These are phyloP conservation scores for Euura saliciscinereae DNA, from an alignment of 1,140 invertebrate species.

Conservation along the genomic window DNA sequence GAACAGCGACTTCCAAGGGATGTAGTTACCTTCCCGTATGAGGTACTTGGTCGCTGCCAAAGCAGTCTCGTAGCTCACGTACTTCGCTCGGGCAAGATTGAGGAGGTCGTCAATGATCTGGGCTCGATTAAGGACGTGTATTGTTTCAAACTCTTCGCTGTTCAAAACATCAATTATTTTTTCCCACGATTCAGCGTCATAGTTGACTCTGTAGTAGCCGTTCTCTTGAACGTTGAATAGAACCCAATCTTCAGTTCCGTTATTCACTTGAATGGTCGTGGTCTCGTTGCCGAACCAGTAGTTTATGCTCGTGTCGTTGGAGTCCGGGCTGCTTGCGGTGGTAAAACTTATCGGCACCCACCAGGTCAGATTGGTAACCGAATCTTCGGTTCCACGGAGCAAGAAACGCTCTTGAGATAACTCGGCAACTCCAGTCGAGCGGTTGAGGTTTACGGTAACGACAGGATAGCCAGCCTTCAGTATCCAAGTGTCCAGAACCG, in stretches of 20 bases:
- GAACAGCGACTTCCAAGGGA: slow-evolving; percentile 70
- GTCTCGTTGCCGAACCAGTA: slow-evolving; percentile 49
- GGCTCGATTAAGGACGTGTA: slow-evolving; percentile 61
- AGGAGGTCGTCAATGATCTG: slow-evolving; percentile 77
- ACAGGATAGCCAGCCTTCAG: slow-evolving; percentile 65
- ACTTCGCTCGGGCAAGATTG: slow-evolving; percentile 53
- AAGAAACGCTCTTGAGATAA: slow-evolving; percentile 6
- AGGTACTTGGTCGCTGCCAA: slow-evolving; percentile 66
- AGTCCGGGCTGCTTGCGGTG: slow-evolving; percentile 43
- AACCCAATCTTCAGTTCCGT: slow-evolving; percentile 44
- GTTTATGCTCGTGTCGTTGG: slow-evolving; percentile 44
- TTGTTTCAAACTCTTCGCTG: slow-evolving; percentile 21
- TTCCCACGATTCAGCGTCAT: slow-evolving; percentile 57
- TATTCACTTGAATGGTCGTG: slow-evolving; percentile 26
- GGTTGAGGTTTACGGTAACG: slow-evolving; percentile 51
- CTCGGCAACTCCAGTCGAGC: slow-evolving; percentile 40
- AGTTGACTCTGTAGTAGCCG: slow-evolving; percentile 61
- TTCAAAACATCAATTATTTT: slow-evolving; percentile 39
- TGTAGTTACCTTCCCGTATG: slow-evolving; percentile 65
- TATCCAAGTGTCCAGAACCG: slow-evolving; percentile 68
- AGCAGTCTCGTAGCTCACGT: slow-evolving; percentile 52
- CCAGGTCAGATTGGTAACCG: slow-evolving; percentile 42
- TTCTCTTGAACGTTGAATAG: slow-evolving; percentile 43
- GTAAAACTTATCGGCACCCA: slow-evolving; percentile 61
- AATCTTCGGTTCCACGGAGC: background rate